Conservation (phyloP, 1,140 invertebrate species). For the Mercenaria mercenaria region DNA sequence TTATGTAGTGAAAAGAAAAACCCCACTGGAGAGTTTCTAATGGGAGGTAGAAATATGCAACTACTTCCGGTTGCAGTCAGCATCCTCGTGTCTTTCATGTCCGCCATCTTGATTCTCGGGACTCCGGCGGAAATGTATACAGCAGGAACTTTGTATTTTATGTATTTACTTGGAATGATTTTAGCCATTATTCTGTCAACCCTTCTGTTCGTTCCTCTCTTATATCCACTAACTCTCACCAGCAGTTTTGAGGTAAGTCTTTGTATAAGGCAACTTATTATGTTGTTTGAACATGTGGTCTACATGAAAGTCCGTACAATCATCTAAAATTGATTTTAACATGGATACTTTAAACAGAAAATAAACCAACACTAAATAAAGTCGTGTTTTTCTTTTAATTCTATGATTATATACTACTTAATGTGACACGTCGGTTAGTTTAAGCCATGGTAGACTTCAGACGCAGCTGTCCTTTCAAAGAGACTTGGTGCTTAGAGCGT, state of each 20-base stretch:
- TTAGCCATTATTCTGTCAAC: slow-evolving; percentile 73
- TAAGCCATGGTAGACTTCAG: too few relatives aligned
- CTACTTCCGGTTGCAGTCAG: slow-evolving; percentile 87
- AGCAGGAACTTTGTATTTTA: slow-evolving; percentile 79
- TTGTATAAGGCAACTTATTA: background rate
- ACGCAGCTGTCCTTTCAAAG: too few relatives aligned
- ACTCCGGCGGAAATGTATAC: slow-evolving; percentile 83
- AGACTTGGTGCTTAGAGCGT: too few relatives aligned
- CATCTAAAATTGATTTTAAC: too few relatives aligned
- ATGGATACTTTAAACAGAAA: too few relatives aligned
- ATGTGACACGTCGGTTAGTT: too few relatives aligned
- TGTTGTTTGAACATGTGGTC: too few relatives aligned
- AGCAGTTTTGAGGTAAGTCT: slow-evolving; percentile 79
- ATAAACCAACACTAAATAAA: too few relatives aligned
- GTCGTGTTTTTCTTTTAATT: too few relatives aligned
- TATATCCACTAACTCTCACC: slow-evolving; percentile 80
- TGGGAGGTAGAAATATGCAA: slow-evolving; percentile 92
- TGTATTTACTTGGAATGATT: slow-evolving; percentile 74
- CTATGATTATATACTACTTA: too few relatives aligned
- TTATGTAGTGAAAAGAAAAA: slow-evolving; percentile 90
- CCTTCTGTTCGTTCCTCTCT: slow-evolving; percentile 77
- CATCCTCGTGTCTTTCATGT: slow-evolving; percentile 85
- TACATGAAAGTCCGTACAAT: too few relatives aligned
- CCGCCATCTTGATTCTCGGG: slow-evolving; percentile 86
- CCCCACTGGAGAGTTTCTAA: slow-evolving; percentile 92